These are phyloP conservation scores for Leptinotarsa juncta DNA, from an alignment of 2,888 invertebrate genomes.

Conservation along the genomic window DNA sequence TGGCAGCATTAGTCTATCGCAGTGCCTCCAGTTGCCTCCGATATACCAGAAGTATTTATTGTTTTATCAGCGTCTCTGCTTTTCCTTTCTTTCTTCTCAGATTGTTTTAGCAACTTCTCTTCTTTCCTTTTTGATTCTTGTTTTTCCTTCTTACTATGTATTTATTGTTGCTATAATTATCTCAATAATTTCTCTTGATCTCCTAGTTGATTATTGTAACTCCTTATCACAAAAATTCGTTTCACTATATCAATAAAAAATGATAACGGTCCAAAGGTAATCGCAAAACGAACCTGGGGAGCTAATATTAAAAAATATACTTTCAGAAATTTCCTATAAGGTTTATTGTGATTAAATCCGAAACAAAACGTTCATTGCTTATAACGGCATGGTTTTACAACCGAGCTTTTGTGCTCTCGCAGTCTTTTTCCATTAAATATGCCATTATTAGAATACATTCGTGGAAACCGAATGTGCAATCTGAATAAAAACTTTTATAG, in stretches of 20 bases:
- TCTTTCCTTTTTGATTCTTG: no score
- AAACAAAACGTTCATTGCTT: constrained; percentile 18
- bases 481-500: constrained; percentile 32
- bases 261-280: not conserved
- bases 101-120: no score
- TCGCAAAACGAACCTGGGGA: not conserved
- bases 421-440: constrained; percentile 20
- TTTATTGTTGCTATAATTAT: no score
- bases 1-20: no score
- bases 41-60: no score
- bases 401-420: constrained; percentile 16
- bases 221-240: no score
- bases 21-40: no score
- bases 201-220: no score
- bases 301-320: not conserved
- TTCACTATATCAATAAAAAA: not conserved
- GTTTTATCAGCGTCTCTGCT: no score
- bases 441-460: constrained; percentile 21
- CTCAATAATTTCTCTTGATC: no score
- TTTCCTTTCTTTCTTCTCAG: no score
- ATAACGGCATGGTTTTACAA: constrained; percentile 15
- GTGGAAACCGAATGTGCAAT: constrained; percentile 21
- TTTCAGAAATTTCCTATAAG: not conserved
- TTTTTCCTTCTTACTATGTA: no score
- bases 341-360: constrained; percentile 24